Base-by-base conservation (phyloP, 2,797 vertebrate genomes). In the Sebastes wilsoni region DNA sequence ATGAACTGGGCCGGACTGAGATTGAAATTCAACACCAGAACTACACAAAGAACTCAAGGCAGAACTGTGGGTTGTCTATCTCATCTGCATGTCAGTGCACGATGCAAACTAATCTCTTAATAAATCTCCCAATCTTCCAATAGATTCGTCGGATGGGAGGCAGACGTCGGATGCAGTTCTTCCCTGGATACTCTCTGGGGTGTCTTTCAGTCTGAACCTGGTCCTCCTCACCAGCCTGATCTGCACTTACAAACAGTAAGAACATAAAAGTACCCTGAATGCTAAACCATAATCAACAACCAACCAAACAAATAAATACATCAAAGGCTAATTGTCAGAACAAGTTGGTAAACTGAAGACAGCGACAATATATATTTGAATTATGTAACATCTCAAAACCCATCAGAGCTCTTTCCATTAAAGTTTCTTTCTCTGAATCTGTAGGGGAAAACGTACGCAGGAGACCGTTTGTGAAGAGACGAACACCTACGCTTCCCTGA, bases 161-260 rank as follows among this genome's bases (percentile, higher is more conserved):
- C 2, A 42, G 13, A 42, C 38, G 1, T 42, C 6, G 1, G 4
- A 23, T 12, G 13, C 46, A 58, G 30, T 3, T 18, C 13, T 65
- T 36, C 55, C 56, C 30, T 86, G 80, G 76, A 59, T 74, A 76
- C 77, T 66, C 10, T 12, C 64, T 34, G 87, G 67, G 2, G 58
- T 82, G 68, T 86, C 72, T 23, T 46, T 83, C 6, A 42, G 14
- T 34, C 61, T 91, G 49, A 87, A 80, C 46, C 20, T 89, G 36
- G 32, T 66, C 62, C 61, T 88, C 11, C 12, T 85, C 22, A 46
- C 36, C 55, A 25, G 8, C n/a, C 56, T 87, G 18, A 71, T 81
- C 67, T 71, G 11, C 56, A 34, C 8, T 72, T 23, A 42, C 42
- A 79, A 42, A 71, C 7, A 65, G 83, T 86, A 72, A 84, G 59